Percentiles rank a stretch among this genome's conserved stretches.
Conservation (phyloP, 2,797 vertebrate species). For the Sitta carolinensis region DNA sequence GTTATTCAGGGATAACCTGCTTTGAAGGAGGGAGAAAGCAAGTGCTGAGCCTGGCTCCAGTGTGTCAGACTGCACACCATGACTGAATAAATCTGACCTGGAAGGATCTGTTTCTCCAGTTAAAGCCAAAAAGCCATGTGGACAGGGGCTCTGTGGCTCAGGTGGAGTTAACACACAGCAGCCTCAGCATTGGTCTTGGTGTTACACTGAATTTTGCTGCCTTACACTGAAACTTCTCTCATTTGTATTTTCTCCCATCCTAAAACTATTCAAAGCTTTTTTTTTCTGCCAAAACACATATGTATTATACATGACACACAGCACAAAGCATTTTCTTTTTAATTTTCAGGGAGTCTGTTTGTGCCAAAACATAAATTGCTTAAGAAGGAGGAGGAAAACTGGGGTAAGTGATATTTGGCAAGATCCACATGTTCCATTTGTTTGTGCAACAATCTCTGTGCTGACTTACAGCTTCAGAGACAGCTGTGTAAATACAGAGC, state of each 20-base stretch:
- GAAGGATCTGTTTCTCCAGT: neutral
- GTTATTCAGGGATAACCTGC: neutral
- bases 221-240: neutral
- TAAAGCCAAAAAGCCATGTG: rapidly evolving
- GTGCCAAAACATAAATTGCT: constrained; percentile 43
- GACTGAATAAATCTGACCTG: neutral
- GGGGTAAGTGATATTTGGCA: constrained; percentile 58
- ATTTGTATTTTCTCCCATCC: neutral
- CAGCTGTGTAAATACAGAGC: constrained; percentile 58
- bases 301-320: constrained; percentile 33
- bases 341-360: constrained; percentile 27
- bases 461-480: constrained; percentile 51
- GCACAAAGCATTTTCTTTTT: constrained; percentile 24
- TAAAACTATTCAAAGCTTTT: neutral
- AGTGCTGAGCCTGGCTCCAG: neutral
- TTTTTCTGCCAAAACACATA: constrained; percentile 42
- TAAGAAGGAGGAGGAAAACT: constrained; percentile 8
- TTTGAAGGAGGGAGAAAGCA: neutral
- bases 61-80: rapidly evolving
- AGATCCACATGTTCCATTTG: constrained; percentile 55
- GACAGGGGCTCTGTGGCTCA: neutral
- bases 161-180: neutral
- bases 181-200: rapidly evolving
- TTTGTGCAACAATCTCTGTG: constrained; percentile 56
- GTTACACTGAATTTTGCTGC: neutral